These are phyloP conservation scores for Ataeniobius toweri DNA, from an alignment of 2,797 vertebrate genomes.

Conservation along the genomic window DNA sequence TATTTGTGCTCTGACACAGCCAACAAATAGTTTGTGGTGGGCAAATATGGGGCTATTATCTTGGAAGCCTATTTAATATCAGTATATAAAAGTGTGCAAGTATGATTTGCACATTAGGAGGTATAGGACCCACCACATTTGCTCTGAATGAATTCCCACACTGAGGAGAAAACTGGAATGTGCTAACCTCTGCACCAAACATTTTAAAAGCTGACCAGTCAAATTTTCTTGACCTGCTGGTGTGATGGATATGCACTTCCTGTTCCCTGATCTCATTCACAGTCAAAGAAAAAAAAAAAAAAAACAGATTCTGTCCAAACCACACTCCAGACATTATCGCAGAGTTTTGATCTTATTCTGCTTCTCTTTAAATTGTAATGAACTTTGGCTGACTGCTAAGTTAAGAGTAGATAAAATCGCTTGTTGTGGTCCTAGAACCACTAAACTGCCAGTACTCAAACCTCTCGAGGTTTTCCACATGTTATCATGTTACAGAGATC, in stretches of 20 bases:
- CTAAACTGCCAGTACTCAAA: slow-evolving; percentile 14
- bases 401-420: slow-evolving; percentile 42
- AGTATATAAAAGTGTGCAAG: slow-evolving; percentile 53
- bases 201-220: slow-evolving; percentile 79
- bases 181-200: slow-evolving; percentile 71
- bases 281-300: slow-evolving; percentile 62
- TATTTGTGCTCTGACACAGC: slow-evolving; percentile 51
- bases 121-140: slow-evolving; percentile 62
- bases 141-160: slow-evolving; percentile 73
- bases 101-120: slow-evolving; percentile 52
- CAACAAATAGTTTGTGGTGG: slow-evolving; percentile 51
- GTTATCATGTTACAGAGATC: neutral
- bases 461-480: neutral
- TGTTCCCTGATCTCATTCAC: slow-evolving; percentile 67
- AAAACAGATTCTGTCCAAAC: slow-evolving; percentile 54
- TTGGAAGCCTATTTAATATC: slow-evolving; percentile 67
- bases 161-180: slow-evolving; percentile 76
- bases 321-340: slow-evolving; percentile 55
- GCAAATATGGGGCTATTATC: slow-evolving; percentile 44
- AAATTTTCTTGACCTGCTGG: slow-evolving; percentile 75
- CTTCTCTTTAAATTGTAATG: slow-evolving; percentile 45
- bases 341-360: slow-evolving; percentile 46
- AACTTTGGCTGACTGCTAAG: slow-evolving; percentile 58
- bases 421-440: slow-evolving; percentile 9
- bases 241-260: slow-evolving; percentile 79